Conservation (phyloP, 92 coral and sea anemone genomes). For the Virgularia gustaviana region DNA sequence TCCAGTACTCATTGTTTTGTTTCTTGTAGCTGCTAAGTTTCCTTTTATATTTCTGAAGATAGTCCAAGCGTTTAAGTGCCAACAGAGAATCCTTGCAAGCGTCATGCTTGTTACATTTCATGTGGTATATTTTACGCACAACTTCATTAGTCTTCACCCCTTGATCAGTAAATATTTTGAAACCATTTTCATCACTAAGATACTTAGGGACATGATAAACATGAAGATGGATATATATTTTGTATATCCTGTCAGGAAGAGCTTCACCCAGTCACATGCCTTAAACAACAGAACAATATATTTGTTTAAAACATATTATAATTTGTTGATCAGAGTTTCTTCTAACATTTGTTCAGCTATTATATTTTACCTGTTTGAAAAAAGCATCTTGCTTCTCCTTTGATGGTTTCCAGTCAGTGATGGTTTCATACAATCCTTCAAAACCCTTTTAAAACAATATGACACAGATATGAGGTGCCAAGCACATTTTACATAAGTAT, state of each 20-base stretch:
- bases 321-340: neutral
- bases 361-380: no score
- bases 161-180: slow-evolving; percentile 24
- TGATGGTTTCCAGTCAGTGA: no score
- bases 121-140: slow-evolving; percentile 9
- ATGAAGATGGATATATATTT: slow-evolving; percentile 11
- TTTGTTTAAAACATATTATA: neutral
- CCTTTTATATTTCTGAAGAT: slow-evolving; percentile 7
- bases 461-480: neutral
- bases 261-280: slow-evolving; percentile 4
- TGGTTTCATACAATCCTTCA: no score
- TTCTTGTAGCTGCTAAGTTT: slow-evolving; percentile 14
- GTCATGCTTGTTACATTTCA: slow-evolving; percentile 21
- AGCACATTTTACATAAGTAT: no score
- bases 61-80: slow-evolving; percentile 30
- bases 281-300: neutral
- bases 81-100: neutral
- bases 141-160: slow-evolving; percentile 27
- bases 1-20: neutral
- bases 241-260: neutral
- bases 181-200: neutral
- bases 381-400: no score
- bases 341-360: neutral
- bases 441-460: neutral
- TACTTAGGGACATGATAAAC: slow-evolving; percentile 11